These are phyloP conservation scores for Chloropsis cyanopogon DNA, from an alignment of 2,113 vertebrate genomes.

Conservation along the genomic window DNA sequence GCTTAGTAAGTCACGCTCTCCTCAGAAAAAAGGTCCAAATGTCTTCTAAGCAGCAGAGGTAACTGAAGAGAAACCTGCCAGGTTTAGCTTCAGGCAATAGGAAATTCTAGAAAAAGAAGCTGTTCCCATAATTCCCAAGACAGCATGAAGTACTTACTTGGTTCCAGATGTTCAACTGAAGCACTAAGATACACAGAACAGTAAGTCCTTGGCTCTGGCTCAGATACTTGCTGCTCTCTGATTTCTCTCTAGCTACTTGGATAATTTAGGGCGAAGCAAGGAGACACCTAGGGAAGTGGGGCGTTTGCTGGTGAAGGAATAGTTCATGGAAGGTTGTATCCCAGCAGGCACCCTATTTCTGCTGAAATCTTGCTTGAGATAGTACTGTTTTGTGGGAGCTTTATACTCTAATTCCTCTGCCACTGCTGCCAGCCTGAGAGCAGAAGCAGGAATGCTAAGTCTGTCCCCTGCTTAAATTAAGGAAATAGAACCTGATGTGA, in stretches of 20 bases:
- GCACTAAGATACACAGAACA: background rate
- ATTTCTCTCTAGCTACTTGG: background rate
- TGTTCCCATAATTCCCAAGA: background rate
- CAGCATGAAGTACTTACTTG: background rate
- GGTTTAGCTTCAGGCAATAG: background rate
- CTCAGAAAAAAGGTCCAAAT: background rate
- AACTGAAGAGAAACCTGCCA: background rate
- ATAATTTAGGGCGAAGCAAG: background rate
- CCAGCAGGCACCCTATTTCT: background rate
- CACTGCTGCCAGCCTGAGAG: background rate
- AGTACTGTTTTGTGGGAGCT: background rate
- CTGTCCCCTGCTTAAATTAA: background rate
- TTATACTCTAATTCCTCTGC: background rate
- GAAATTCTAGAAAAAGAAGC: background rate
- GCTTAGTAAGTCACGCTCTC: background rate
- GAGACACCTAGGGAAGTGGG: background rate
- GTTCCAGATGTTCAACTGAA: slow-evolving; percentile 34
- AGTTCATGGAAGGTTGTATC: background rate
- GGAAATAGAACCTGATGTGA: background rate
- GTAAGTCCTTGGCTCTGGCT: background rate
- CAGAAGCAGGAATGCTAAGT: background rate
- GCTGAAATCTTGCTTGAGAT: background rate
- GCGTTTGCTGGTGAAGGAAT: background rate
- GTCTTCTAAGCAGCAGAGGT: background rate
- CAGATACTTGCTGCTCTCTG: background rate